Evolutionary conservation across 2,797 vertebrate genomes (phyloP).

Genomic region (Serranus cabrilla): DNA sequence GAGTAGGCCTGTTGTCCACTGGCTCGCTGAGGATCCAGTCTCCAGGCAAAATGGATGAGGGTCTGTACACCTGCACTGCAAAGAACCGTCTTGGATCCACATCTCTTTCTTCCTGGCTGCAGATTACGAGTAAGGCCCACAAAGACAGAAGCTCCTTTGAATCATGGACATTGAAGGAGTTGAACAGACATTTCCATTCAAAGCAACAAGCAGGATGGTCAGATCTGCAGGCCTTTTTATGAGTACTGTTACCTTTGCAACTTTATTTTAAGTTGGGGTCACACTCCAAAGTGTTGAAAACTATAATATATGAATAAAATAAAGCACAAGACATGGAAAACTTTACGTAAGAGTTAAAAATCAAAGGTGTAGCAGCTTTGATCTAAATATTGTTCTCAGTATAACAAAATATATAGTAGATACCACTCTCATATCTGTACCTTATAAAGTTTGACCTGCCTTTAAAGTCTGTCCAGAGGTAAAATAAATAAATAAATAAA

Average conservation of each 20-base stretch:
- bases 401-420: neutral
- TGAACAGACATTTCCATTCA: too few relatives aligned
- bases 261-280: neutral
- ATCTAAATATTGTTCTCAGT: neutral
- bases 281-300: neutral
- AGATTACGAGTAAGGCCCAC: constrained; percentile 87
- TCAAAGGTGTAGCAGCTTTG: too few relatives aligned
- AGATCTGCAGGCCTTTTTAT: too few relatives aligned
- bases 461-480: neutral
- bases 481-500: too few relatives aligned
- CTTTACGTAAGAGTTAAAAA: neutral
- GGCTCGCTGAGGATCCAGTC: constrained; percentile 92
- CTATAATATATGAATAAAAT: neutral
- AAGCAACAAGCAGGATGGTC: too few relatives aligned
- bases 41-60: constrained; percentile 91
- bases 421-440: too few relatives aligned
- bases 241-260: neutral
- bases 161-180: too few relatives aligned
- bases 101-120: constrained; percentile 91
- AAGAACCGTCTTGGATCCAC: constrained; percentile 89
- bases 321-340: neutral
- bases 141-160: neutral
- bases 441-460: too few relatives aligned
- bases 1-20: constrained; percentile 89
- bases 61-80: constrained; percentile 95